Evolutionary conservation across 2,888 invertebrate genomes (phyloP), one percentile per base, ranked within the genome.

Genomic region (Drosophila subsilvestris): DNA sequence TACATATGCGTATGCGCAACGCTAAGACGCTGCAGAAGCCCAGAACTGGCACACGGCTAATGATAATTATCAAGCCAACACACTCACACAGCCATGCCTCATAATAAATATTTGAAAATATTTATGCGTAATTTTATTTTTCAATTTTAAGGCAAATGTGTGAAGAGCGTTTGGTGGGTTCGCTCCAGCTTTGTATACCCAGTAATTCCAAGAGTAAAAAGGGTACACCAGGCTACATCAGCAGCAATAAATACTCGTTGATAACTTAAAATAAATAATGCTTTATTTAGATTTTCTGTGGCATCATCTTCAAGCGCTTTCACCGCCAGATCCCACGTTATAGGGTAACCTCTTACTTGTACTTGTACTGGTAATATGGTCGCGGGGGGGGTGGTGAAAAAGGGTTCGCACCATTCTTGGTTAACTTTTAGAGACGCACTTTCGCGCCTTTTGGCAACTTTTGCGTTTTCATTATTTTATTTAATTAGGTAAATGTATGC

Each of bases 401-500:
- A n/a, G 54, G 55, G 22, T 32, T 32, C n/a, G 10, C 20, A 22
- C 29, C 51, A n/a, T 65, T 48, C 67, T 57, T 59, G 71, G 27
- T 75, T 58, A 74, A 66, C 75, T 75, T 58, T 58, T 25, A 53
- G 47, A 67, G 51, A 43, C 67, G 22, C 58, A 58, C 50, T 72
- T 67, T 69, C 70, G 85, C 84, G 81, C 76, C 70, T 74, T 73
- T 71, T 72, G 74, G 37, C 74, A 89, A 88, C 76, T 86, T 81
- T 85, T 70, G 72, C 84, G 84, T 70, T 89, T 78, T 88, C 86
- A 89, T 89, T 85, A 89, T 85, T 89, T 89, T 89, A 85, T 88
- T 89, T 89, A 89, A 85, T 85, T 85, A 85, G 85, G 88, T 86
- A 85, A 89, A 89, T 89, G 89, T 85, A 88, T 88, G 85, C 87